Percentiles rank a stretch among this genome's conserved stretches.
Conservation (phyloP, 1,140 invertebrate genomes). For the Portunus trituberculatus region DNA sequence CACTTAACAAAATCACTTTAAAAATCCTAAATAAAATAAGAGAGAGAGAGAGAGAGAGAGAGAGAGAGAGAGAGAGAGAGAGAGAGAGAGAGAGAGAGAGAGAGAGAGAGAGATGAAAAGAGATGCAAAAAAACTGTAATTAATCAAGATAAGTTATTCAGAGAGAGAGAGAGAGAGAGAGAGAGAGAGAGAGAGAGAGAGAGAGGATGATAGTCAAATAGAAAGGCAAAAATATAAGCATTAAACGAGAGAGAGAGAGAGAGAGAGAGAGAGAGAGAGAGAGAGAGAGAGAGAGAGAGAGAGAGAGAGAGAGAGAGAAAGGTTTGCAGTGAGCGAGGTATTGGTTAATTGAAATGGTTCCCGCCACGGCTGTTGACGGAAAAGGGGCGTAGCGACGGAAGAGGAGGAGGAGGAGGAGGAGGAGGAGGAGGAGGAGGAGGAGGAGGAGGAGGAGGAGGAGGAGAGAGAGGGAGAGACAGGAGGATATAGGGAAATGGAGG, state of each 20-base stretch:
- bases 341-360: constrained; percentile 9
- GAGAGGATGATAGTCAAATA: no score
- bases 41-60: neutral
- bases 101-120: neutral
- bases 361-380: neutral
- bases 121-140: neutral
- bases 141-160: no score
- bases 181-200: neutral
- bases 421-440: neutral
- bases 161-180: neutral
- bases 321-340: neutral
- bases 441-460: neutral
- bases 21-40: neutral
- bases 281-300: neutral
- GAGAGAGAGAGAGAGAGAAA: no score
- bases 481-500: neutral
- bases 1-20: no score
- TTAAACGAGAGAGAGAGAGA: neutral
- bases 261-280: neutral
- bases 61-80: neutral
- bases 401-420: neutral
- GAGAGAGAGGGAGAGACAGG: neutral
- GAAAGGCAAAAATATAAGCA: no score
- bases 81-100: neutral
- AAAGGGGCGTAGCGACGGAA: neutral